Base-by-base conservation (phyloP, 2,797 vertebrate species). In the Myotis pilosus region DNA sequence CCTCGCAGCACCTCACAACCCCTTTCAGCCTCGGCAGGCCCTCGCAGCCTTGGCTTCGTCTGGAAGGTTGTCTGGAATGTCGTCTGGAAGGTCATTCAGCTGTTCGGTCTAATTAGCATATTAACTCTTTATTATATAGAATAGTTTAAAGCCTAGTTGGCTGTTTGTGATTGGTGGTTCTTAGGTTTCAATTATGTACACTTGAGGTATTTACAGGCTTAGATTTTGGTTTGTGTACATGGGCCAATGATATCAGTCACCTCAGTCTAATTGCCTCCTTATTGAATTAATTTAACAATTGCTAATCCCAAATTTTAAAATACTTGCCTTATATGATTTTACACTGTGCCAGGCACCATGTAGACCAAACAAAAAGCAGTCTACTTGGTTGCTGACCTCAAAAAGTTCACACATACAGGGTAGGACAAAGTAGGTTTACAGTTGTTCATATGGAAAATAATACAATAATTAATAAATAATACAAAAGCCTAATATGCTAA, bases 221-320 rank as follows among this genome's bases (percentile, higher is more conserved):
- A 68, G 49, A 75, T 82, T 91, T 60, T 68, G 25, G 41, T 66
- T 68, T 87, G 57, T 38, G 53, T 23, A 55, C 1, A 2, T 64
- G 36, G 38, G 60, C 30, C 8, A 0, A 74, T 0, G 33, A 23
- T 55, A 74, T 49, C 38, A 55, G 47, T 51, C 47, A n/a, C 12
- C 53, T 80, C 66, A 74, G 30, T 38, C 49, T 80, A 80, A 91
- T 55, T 13, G 6, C 25, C 57, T 81, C 57, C 49, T 88, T 49
- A n/a, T 87, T 88, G 85, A 62, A 49, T 44, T 44, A 94, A 85
- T 53, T 85, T 72, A 91, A 75, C 13, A 89, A 60, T 1, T 19
- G 23, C 51, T 83, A 72, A 88, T 81, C 68, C 30, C 55, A 74
- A 69, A 64, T 89, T 86, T 87, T 86, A 13, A 92, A 92, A 94